phyloP scores from a whole-genome alignment of 2,113 vertebrate genomes.

The Lepidothrix coronata region DNA sequence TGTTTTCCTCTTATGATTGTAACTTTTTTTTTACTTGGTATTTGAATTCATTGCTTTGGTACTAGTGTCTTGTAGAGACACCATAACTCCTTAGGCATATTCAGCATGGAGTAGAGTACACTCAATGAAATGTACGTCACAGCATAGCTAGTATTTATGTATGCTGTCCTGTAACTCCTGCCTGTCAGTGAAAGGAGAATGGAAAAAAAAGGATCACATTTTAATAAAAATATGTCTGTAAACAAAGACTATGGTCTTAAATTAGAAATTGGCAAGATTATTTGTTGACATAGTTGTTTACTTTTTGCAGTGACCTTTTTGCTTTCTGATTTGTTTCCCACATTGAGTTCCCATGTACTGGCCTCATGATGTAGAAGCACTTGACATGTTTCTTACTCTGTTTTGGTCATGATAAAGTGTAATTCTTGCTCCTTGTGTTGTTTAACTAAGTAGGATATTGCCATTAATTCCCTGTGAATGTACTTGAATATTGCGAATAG shows the following conservation, averaged over 20 bases:
- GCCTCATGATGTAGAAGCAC: background rate
- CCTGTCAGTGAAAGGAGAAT: background rate
- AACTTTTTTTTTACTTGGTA: background rate
- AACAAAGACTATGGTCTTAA: background rate
- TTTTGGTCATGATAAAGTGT: background rate
- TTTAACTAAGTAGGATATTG: background rate
- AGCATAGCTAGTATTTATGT: background rate
- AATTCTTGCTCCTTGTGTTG: background rate
- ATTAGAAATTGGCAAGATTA: conserved; percentile 46
- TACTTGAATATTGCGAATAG: background rate
- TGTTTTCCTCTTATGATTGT: background rate
- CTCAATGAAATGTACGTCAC: background rate
- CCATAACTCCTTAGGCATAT: background rate
- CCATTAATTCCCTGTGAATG: background rate
- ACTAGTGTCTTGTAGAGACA: accelerated
- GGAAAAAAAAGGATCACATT: background rate
- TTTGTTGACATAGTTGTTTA: conserved; percentile 55
- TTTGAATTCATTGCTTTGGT: background rate
- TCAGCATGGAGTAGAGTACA: background rate
- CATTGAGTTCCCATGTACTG: conserved; percentile 32
- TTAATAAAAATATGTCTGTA: conserved; percentile 31
- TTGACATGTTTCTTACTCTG: background rate
- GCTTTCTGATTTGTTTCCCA: conserved; percentile 63
- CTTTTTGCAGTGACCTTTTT: conserved; percentile 58
- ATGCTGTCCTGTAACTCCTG: background rate